Conservation (phyloP, 2,797 vertebrate genomes). For the Nannoperca obscura region DNA sequence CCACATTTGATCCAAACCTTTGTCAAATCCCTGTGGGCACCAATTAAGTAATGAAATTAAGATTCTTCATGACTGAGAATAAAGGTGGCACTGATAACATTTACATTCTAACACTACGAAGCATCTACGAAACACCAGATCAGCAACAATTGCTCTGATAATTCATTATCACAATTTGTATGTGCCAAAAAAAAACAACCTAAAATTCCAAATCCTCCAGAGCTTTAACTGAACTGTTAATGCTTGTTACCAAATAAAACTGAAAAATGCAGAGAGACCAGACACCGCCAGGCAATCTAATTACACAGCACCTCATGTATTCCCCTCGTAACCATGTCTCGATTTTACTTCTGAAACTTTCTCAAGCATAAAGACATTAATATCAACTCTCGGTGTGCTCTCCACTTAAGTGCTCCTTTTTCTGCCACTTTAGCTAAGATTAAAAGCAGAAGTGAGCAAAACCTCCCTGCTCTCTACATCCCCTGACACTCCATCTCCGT, state of each 20-base stretch:
- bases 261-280: conserved; percentile 52
- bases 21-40: conserved; percentile 14
- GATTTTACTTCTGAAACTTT: conserved; percentile 65
- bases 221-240: conserved; percentile 49
- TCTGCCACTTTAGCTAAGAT: conserved; percentile 72
- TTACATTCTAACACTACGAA: background rate
- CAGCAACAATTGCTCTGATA: conserved; percentile 16
- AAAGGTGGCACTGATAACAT: conserved; percentile 25
- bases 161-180: conserved; percentile 48
- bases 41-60: conserved; percentile 18
- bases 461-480: conserved; percentile 29
- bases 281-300: conserved; percentile 53
- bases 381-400: conserved; percentile 61
- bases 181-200: conserved; percentile 1
- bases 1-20: conserved; percentile 1
- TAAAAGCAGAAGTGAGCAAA: conserved; percentile 67
- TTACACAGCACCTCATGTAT: conserved; percentile 62
- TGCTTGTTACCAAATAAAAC: conserved; percentile 47
- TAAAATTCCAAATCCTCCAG: conserved; percentile 24
- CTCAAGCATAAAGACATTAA: conserved; percentile 71
- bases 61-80: conserved; percentile 21
- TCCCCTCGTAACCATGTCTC: conserved; percentile 51
- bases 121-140: conserved; percentile 26
- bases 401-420: conserved; percentile 69
- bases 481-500: conserved; percentile 42